A percentile compares a stretch with the other conserved stretches of the same genome.
These are phyloP conservation scores for Ammospiza nelsoni DNA, from an alignment of 2,113 vertebrate genomes.

Conservation along the genomic window DNA sequence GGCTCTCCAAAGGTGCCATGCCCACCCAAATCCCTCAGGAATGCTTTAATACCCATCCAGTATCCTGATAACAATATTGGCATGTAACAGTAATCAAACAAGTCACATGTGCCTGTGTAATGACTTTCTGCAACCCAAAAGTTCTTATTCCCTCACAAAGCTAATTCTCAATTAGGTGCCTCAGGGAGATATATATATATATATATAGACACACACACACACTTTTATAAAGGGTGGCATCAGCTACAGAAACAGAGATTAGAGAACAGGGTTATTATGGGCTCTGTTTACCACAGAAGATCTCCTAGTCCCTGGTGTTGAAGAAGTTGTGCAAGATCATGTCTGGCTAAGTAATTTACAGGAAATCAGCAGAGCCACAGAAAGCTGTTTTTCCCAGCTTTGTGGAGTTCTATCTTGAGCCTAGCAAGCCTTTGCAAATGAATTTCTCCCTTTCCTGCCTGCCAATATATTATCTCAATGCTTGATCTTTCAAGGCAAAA, in stretches of 20 bases:
- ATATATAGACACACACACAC: not conserved
- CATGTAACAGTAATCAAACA: not conserved
- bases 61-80: not conserved
- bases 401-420: not conserved
- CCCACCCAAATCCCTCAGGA: not conserved
- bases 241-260: not conserved
- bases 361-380: slow-evolving; percentile 26
- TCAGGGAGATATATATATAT: not conserved
- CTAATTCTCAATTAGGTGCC: not conserved
- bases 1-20: not conserved
- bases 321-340: not conserved
- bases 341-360: slow-evolving; percentile 41
- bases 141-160: not conserved
- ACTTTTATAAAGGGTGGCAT: not conserved
- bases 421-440: not conserved
- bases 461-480: not conserved
- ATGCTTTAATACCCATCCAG: accelerated
- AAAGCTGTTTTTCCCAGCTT: not conserved
- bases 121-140: not conserved
- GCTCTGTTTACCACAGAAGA: not conserved
- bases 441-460: not conserved
- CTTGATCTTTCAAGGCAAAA: not conserved
- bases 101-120: not conserved
- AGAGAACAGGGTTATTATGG: not conserved
- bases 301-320: not conserved